A percentile compares a stretch with the other conserved stretches of the same genome.
Evolutionary conservation across 2,797 vertebrate species (phyloP).

Genomic region (Delichon dasypus): DNA sequence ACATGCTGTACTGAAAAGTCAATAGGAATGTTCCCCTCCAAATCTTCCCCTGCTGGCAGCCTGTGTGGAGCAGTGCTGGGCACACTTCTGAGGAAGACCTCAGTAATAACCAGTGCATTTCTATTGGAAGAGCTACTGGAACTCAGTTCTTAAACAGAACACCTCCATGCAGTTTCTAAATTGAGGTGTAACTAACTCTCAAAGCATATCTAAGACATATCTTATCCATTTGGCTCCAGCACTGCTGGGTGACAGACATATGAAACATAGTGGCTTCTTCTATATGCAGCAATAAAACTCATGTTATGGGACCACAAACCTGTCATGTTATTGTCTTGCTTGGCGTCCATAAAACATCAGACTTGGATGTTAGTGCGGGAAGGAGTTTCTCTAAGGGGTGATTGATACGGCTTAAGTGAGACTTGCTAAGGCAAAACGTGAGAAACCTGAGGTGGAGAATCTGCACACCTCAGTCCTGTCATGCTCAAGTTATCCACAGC

Average conservation of each 20-base stretch:
- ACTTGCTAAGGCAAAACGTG: background rate
- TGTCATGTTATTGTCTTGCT: background rate
- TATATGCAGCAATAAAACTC: background rate
- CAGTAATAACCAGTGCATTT: background rate
- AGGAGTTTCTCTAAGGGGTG: background rate
- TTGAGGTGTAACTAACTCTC: background rate
- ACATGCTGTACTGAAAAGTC: background rate
- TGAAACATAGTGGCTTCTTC: background rate
- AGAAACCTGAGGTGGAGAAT: background rate
- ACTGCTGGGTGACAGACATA: background rate
- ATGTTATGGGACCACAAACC: background rate
- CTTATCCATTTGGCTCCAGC: background rate
- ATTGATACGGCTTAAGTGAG: background rate
- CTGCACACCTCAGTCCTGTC: background rate
- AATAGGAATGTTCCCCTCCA: background rate
- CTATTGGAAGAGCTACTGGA: background rate
- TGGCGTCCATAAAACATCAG: background rate
- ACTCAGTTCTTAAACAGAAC: background rate
- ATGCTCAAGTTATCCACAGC: rapidly evolving
- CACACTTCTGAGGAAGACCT: background rate
- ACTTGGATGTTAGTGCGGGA: background rate
- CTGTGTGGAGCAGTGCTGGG: background rate
- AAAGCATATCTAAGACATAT: too few relatives aligned
- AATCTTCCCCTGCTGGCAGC: background rate
- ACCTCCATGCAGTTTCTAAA: background rate